Evolutionary conservation across 2,113 vertebrate genomes (phyloP).

Genomic region (Felis catus): F.catus_Fca126_mat1.0 CM031424.1:68463501-68464000

Average conservation of each 20-base stretch:
- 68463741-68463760: background rate
- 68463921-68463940: background rate
- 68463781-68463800: background rate
- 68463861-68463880: background rate
- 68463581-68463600: background rate
- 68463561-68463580: background rate
- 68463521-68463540: background rate
- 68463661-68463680: background rate
- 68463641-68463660: background rate
- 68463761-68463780: background rate
- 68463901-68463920: background rate
- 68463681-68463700: background rate
- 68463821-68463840: background rate
- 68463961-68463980: background rate
- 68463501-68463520: background rate
- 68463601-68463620: background rate
- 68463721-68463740: background rate
- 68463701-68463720: background rate
- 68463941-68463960: background rate
- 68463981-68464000: background rate
- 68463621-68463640: background rate
- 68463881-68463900: too few relatives aligned
- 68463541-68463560: background rate
- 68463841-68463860: background rate
- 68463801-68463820: background rate